Conservation (phyloP, 2,888 invertebrate species). For the Mimachlamys varia region DNA sequence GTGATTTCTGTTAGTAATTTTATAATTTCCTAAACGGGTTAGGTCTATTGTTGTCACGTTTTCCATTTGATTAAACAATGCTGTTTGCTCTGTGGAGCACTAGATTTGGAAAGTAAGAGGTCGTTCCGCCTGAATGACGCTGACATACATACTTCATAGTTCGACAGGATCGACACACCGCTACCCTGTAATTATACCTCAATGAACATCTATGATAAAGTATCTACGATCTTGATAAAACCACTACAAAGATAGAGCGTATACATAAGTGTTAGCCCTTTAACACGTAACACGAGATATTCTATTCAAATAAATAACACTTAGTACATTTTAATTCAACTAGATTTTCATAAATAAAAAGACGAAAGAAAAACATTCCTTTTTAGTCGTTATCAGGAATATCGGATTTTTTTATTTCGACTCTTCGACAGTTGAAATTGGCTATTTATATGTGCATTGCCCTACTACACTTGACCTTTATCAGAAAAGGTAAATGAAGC, state of each 20-base stretch:
- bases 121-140: not conserved
- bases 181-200: not conserved
- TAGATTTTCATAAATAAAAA: not conserved
- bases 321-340: not conserved
- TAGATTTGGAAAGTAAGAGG: not conserved
- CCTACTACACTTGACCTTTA: not conserved
- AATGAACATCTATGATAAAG: not conserved
- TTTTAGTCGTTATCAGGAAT: not conserved
- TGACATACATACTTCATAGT: constrained; percentile 1
- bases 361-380: not conserved
- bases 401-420: not conserved
- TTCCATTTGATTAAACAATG: not conserved
- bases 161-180: not conserved
- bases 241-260: not conserved
- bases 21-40: not conserved
- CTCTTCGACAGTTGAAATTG: not conserved
- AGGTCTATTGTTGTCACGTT: not conserved
- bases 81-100: not conserved
- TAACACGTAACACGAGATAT: not conserved
- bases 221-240: not conserved
- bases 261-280: not conserved
- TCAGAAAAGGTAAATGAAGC: not conserved
- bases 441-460: not conserved
- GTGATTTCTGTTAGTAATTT: not conserved
- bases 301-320: not conserved